A percentile compares a stretch with the other conserved stretches of the same genome.
These are phyloP conservation scores for Cryptotis parvus DNA, from an alignment of 2,113 vertebrate species.

Conservation along the genomic window DNA sequence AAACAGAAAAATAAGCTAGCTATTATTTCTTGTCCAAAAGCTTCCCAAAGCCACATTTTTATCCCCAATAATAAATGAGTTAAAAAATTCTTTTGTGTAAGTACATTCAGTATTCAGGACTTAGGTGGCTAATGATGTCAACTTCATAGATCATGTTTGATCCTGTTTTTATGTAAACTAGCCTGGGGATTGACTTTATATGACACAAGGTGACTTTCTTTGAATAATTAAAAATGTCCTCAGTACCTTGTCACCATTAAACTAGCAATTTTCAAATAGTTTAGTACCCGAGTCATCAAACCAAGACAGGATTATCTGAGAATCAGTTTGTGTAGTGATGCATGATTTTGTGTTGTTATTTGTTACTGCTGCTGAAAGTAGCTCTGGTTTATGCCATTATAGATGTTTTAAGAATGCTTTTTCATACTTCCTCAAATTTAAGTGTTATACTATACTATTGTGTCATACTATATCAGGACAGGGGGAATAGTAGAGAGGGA, in stretches of 20 bases:
- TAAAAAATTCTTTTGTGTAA: neutral
- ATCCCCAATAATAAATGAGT: neutral
- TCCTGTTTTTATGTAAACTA: neutral
- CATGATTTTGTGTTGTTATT: neutral
- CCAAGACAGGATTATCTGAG: neutral
- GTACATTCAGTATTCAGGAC: neutral
- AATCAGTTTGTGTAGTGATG: neutral
- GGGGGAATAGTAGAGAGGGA: too few species aligned
- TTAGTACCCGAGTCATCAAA: neutral
- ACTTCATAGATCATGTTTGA: neutral
- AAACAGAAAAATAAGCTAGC: neutral
- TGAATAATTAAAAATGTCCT: neutral
- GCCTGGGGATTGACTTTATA: neutral
- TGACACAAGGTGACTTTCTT: constrained; percentile 6
- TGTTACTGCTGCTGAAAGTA: neutral
- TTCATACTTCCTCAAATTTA: neutral
- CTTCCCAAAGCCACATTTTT: neutral
- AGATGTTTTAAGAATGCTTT: neutral
- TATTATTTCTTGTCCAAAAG: neutral
- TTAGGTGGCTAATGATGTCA: neutral
- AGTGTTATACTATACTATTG: neutral
- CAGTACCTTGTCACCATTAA: constrained; percentile 1
- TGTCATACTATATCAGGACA: too few species aligned
- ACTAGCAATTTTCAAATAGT: constrained; percentile 11
- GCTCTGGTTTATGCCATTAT: neutral